These are phyloP conservation scores for Holacanthella duospinosa DNA, from an alignment of 2,888 invertebrate genomes.

Conservation along the genomic window DNA sequence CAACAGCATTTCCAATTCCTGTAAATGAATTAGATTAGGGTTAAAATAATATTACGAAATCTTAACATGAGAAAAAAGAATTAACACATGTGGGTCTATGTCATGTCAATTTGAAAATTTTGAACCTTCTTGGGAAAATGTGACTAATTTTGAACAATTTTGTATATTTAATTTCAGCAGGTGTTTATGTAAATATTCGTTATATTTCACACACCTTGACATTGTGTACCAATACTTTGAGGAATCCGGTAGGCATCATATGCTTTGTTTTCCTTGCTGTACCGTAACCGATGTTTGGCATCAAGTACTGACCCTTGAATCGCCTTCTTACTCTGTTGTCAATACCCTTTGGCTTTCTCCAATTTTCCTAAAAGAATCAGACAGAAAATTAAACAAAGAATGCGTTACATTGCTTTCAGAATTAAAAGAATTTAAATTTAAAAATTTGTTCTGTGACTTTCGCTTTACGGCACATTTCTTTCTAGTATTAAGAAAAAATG, in stretches of 20 bases:
- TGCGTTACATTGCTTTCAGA: too few species aligned
- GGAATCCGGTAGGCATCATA: constrained; percentile 95
- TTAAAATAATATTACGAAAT: too few species aligned
- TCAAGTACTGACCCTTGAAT: constrained; percentile 97
- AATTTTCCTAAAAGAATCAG: constrained; percentile 61
- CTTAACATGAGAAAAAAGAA: too few species aligned
- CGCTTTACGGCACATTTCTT: background rate
- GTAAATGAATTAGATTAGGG: constrained; percentile 37
- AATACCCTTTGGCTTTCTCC: constrained; percentile 99
- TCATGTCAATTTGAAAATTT: too few species aligned
- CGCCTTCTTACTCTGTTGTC: constrained; percentile 98
- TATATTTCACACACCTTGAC: constrained; percentile 53
- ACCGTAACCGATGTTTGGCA: constrained; percentile 99
- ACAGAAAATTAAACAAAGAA: constrained; percentile 15
- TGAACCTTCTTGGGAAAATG: background rate
- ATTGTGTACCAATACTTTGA: constrained; percentile 86
- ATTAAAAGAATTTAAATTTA: background rate
- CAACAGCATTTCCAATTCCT: constrained; percentile 93
- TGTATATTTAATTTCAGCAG: too few species aligned
- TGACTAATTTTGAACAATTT: background rate
- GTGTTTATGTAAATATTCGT: background rate
- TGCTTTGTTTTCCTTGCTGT: constrained; percentile 88
- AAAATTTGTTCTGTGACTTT: background rate
- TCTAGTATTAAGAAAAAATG: background rate
- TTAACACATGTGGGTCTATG: too few species aligned